Conservation (phyloP, 2,797 vertebrate species). For the Helicolenus hilgendorfi region DNA sequence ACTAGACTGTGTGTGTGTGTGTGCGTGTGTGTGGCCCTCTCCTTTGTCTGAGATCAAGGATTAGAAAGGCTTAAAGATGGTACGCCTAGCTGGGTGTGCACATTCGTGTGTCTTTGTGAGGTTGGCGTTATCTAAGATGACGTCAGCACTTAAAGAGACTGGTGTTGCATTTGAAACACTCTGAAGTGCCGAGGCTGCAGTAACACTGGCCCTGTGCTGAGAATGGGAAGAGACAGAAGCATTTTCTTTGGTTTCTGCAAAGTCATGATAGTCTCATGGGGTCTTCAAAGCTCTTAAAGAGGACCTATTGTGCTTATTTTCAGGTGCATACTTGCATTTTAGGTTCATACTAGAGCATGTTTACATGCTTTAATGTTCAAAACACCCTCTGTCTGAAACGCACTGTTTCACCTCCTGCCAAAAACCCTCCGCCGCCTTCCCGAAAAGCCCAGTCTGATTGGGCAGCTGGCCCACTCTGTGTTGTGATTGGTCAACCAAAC, state of each 20-base stretch:
- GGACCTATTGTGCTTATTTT: no score
- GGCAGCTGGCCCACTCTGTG: no score
- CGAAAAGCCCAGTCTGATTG: no score
- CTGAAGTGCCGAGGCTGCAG: conserved; percentile 4
- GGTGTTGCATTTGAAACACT: conserved; percentile 35
- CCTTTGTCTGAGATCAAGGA: conserved; percentile 69
- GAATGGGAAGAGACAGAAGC: neutral
- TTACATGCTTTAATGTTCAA: no score
- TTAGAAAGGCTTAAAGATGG: conserved; percentile 72
- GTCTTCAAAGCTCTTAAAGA: neutral
- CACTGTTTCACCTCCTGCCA: no score
- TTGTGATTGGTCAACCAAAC: no score
- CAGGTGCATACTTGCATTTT: no score
- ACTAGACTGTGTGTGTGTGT: neutral
- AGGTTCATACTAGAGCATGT: no score
- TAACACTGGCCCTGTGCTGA: neutral
- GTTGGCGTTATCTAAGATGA: conserved; percentile 47
- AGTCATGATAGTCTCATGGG: neutral
- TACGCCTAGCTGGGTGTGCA: conserved; percentile 18
- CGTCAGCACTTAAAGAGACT: conserved; percentile 37
- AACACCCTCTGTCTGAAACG: no score
- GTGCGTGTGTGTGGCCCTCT: neutral
- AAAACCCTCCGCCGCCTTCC: no score
- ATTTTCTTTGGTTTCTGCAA: conserved; percentile 9
- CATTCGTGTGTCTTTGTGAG: conserved; percentile 48